Conservation (phyloP, 2,113 vertebrate species). For the Herpailurus yagouaroundi region DNA sequence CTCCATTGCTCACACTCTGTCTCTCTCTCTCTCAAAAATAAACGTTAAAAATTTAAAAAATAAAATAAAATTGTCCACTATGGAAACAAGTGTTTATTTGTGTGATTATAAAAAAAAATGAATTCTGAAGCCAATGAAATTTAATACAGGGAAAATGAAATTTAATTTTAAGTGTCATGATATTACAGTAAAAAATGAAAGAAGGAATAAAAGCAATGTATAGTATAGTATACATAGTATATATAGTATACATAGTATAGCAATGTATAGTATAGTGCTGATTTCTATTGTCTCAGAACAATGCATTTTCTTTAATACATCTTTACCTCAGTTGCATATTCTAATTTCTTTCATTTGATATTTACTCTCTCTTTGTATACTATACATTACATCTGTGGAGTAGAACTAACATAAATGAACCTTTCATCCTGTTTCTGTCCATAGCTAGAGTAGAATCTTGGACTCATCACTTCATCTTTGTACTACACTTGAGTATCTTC, state of each 20-base stretch:
- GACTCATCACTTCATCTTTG: neutral
- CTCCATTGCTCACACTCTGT: too few species aligned
- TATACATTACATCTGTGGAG: neutral
- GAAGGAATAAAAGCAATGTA: neutral
- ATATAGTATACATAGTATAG: too few species aligned
- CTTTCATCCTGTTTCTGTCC: neutral
- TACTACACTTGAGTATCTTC: neutral
- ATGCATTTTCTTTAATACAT: neutral
- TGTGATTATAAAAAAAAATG: neutral
- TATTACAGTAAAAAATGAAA: neutral
- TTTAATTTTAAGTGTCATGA: neutral
- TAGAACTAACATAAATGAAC: neutral
- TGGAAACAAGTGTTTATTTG: neutral
- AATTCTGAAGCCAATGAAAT: neutral
- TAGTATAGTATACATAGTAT: neutral
- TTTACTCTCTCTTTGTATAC: neutral
- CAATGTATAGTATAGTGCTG: neutral
- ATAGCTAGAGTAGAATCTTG: neutral
- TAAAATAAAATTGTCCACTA: neutral
- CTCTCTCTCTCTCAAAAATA: too few species aligned
- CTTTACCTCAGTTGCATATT: neutral
- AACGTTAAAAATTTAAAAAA: too few species aligned
- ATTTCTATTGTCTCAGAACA: neutral
- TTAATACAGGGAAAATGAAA: slow-evolving; percentile 12
- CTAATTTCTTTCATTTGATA: neutral